phyloP scores from a whole-genome alignment of 2,797 vertebrate species.

The Malurus splendens region DNA sequence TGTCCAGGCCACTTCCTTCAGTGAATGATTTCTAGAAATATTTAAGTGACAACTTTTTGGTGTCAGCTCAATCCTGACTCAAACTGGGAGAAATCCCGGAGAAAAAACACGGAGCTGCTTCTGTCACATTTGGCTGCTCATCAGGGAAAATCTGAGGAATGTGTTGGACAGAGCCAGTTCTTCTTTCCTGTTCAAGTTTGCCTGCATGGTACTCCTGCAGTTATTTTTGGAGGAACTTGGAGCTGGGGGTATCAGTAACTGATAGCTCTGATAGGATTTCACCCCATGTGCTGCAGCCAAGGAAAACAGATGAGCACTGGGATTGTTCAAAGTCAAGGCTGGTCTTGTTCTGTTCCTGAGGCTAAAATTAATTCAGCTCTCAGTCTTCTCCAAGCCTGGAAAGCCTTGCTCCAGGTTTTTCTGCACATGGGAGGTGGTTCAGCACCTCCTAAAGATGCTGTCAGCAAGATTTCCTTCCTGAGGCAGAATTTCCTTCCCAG shows the following conservation, averaged over 20 bases:
- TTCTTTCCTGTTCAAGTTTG: neutral
- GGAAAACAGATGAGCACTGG: neutral
- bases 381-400: neutral
- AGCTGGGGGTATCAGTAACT: neutral
- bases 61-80: neutral
- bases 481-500: neutral
- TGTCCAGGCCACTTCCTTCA: neutral
- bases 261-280: neutral
- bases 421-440: neutral
- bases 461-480: neutral
- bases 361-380: neutral
- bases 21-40: neutral
- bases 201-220: neutral
- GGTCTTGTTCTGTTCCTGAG: neutral
- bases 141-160: neutral
- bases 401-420: neutral
- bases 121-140: neutral
- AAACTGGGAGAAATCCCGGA: neutral
- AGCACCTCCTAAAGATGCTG: neutral
- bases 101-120: neutral
- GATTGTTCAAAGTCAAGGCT: neutral
- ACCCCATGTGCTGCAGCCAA: neutral
- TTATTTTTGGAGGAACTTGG: constrained; percentile 40
- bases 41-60: neutral
- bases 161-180: constrained; percentile 1